These are phyloP conservation scores for Leptopilina syphax DNA, from an alignment of 2,888 invertebrate species.

Conservation along the genomic window DNA sequence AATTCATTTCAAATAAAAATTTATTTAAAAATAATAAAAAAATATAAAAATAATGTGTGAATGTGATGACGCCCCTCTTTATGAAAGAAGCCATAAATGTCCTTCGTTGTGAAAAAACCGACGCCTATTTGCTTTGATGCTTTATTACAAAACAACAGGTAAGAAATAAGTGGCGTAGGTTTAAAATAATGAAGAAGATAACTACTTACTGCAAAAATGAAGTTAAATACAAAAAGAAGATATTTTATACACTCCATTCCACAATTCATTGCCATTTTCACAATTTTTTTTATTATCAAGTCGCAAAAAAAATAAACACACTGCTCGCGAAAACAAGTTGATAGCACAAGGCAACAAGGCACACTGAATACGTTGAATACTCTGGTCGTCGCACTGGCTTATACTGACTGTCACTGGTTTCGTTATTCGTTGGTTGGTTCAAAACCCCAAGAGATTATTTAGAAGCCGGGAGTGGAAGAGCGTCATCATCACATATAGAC, in stretches of 20 bases:
- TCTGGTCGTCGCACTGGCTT: slow-evolving; percentile 11
- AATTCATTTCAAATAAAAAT: background rate
- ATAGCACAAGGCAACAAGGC: slow-evolving; percentile 24
- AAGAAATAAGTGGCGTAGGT: background rate
- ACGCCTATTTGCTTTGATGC: slow-evolving; percentile 25
- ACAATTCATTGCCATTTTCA: slow-evolving; percentile 75
- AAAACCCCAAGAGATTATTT: slow-evolving; percentile 2
- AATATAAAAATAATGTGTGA: background rate
- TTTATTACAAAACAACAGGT: slow-evolving; percentile 31
- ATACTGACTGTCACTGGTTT: slow-evolving; percentile 28
- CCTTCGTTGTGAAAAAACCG: background rate
- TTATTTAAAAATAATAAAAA: background rate
- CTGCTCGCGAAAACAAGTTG: background rate
- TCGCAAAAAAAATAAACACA: background rate
- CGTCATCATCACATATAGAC: slow-evolving; percentile 26
- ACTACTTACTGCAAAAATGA: slow-evolving; percentile 86
- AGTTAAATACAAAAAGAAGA: slow-evolving; percentile 88
- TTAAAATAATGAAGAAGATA: background rate
- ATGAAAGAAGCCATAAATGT: slow-evolving; percentile 15
- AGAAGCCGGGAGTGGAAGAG: no score
- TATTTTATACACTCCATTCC: slow-evolving; percentile 89
- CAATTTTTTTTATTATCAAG: background rate
- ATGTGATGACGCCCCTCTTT: background rate
- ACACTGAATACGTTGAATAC: slow-evolving; percentile 39
- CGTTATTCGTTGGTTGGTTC: background rate